Evolutionary conservation across 2,888 invertebrate species (phyloP).

Genomic region (Hirudinaria manillensis): DNA sequence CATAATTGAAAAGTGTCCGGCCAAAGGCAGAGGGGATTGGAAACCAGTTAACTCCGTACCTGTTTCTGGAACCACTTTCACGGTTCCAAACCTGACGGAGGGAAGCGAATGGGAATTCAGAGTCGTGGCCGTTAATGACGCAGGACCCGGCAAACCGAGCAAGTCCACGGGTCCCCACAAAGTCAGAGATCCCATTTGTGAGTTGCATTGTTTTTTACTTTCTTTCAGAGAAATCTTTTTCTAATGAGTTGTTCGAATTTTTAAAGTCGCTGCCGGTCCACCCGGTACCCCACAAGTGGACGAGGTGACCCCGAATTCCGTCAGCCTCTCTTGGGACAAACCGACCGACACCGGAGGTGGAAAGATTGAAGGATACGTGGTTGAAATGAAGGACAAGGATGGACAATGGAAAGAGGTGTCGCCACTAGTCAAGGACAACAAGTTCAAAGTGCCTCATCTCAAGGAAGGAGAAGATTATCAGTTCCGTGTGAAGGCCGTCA

Average conservation of each 20-base stretch:
- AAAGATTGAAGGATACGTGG: constrained; percentile 91
- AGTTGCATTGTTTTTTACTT: constrained; percentile 38
- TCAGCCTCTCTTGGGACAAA: constrained; percentile 89
- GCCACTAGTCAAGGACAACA: constrained; percentile 72
- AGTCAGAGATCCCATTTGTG: constrained; percentile 53
- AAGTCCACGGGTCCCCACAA: constrained; percentile 67
- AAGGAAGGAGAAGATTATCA: constrained; percentile 97
- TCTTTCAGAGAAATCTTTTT: not conserved
- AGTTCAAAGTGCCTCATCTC: constrained; percentile 83
- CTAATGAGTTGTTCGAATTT: not conserved
- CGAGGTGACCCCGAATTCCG: constrained; percentile 94
- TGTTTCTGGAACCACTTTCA: constrained; percentile 46
- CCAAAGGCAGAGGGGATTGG: constrained; percentile 37
- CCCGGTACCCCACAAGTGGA: constrained; percentile 85
- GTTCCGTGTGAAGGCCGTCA: constrained; percentile 93
- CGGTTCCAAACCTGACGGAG: constrained; percentile 50
- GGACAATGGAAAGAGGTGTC: constrained; percentile 64
- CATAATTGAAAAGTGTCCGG: constrained; percentile 33
- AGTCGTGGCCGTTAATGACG: constrained; percentile 55
- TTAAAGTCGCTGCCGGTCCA: constrained; percentile 76
- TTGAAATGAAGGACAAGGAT: constrained; percentile 87
- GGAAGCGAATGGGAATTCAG: constrained; percentile 53
- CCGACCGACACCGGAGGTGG: constrained; percentile 91
- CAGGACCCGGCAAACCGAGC: constrained; percentile 74
- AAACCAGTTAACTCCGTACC: constrained; percentile 39